Evolutionary conservation across 2,797 vertebrate genomes (phyloP).

Genomic region (Heliangelus exortis): DNA sequence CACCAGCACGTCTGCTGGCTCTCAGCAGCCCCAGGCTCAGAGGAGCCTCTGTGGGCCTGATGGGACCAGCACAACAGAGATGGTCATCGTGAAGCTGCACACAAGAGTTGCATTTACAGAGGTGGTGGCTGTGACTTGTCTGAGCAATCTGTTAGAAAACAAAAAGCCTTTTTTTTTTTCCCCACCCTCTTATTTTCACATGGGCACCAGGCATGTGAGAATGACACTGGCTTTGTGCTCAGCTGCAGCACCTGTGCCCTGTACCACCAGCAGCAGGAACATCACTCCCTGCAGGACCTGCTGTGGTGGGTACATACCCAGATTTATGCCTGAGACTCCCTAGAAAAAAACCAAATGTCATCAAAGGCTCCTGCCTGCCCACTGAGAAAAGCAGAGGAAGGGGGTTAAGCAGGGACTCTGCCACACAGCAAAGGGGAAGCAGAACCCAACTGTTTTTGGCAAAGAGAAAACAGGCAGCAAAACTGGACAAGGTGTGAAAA

Average conservation of each 20-base stretch:
- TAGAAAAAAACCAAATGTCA: background rate
- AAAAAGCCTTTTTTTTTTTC: background rate
- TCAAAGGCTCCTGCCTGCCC: background rate
- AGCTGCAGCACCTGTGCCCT: background rate
- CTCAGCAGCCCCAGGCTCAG: background rate
- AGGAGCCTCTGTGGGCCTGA: background rate
- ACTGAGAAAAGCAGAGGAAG: background rate
- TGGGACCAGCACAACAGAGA: background rate
- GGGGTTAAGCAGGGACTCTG: background rate
- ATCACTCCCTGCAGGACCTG: fast-evolving
- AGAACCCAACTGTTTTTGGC: background rate
- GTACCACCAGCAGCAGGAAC: background rate
- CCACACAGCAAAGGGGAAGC: background rate
- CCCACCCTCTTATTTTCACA: background rate
- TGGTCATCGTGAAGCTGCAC: fast-evolving
- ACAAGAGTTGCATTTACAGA: background rate
- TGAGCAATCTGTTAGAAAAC: conserved; percentile 6
- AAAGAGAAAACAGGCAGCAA: background rate
- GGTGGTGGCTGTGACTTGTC: background rate
- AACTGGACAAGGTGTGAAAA: background rate
- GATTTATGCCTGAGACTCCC: background rate
- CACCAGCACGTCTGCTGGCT: background rate
- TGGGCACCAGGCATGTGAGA: background rate
- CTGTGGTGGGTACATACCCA: fast-evolving
- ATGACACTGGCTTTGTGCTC: background rate